phyloP scores from a whole-genome alignment of 2,888 invertebrate genomes.

The Thera britannica region DNA sequence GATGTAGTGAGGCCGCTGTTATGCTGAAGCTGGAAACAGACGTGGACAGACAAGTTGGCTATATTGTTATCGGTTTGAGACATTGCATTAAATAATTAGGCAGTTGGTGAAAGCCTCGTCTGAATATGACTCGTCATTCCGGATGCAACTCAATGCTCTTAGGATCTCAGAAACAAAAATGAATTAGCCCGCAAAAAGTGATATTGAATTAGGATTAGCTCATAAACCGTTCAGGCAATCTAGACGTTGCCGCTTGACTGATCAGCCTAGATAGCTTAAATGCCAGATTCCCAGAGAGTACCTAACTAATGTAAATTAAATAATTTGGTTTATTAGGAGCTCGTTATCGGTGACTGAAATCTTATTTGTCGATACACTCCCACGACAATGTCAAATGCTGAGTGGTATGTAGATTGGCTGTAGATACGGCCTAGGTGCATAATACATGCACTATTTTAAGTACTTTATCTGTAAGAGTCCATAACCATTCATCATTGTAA shows the following conservation, averaged over 20 bases:
- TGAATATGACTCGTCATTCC: conserved; percentile 61
- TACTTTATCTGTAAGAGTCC: not conserved
- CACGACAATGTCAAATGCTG: conserved; percentile 25
- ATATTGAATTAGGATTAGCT: conserved; percentile 80
- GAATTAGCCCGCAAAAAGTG: conserved; percentile 69
- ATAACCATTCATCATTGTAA: not conserved
- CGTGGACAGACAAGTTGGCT: conserved; percentile 75
- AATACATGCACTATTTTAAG: not conserved
- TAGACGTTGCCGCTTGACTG: conserved; percentile 80
- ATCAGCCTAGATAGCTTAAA: conserved; percentile 80
- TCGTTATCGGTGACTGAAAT: conserved; percentile 34
- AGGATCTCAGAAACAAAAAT: conserved; percentile 38
- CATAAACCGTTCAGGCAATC: conserved; percentile 79
- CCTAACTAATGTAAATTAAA: conserved; percentile 53
- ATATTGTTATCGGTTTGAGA: conserved; percentile 64
- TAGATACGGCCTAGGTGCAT: not conserved
- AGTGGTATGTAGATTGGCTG: conserved; percentile 10
- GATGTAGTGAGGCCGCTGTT: conserved; percentile 16
- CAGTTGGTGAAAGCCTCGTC: conserved; percentile 70
- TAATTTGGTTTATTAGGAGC: conserved; percentile 37
- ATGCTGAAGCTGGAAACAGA: conserved; percentile 37
- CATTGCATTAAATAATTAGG: conserved; percentile 59
- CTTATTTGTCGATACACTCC: conserved; percentile 27
- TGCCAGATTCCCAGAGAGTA: conserved; percentile 82
- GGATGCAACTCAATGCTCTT: conserved; percentile 55